phyloP scores from a whole-genome alignment of 1,140 invertebrate species.

The Plectus sambesii region DNA sequence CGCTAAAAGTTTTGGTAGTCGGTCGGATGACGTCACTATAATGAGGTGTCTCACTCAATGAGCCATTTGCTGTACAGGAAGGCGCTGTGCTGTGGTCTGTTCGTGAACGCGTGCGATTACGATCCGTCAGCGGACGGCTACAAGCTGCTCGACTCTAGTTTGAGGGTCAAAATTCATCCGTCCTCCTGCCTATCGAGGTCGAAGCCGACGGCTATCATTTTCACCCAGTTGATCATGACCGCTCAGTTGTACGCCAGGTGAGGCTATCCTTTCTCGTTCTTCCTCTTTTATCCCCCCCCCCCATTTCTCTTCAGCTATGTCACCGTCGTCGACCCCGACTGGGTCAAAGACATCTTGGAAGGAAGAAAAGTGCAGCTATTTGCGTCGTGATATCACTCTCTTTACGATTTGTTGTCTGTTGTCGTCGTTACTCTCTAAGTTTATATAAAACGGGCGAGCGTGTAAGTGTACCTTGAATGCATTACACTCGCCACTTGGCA shows the following conservation, averaged over 20 bases:
- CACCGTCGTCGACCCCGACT: slow-evolving; percentile 21
- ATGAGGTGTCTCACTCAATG: slow-evolving; percentile 17
- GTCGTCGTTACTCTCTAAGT: no score
- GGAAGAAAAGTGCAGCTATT: no score
- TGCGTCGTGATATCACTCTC: no score
- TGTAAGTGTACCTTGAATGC: no score
- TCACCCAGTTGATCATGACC: slow-evolving; percentile 75
- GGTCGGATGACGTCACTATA: slow-evolving; percentile 63
- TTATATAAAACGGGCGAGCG: no score
- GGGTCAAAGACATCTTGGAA: no score
- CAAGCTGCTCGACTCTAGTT: slow-evolving; percentile 57
- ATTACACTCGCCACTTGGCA: no score
- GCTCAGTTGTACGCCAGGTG: slow-evolving; percentile 58
- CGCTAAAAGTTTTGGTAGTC: no score
- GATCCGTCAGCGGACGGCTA: slow-evolving; percentile 60
- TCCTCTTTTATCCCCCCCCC: not conserved
- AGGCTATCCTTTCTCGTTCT: not conserved
- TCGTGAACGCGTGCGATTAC: slow-evolving; percentile 61
- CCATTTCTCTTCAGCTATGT: slow-evolving; percentile 25
- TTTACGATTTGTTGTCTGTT: no score
- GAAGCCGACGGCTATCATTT: slow-evolving; percentile 67
- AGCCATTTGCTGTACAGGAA: slow-evolving; percentile 41
- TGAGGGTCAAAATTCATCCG: slow-evolving; percentile 68
- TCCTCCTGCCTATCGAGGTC: slow-evolving; percentile 63
- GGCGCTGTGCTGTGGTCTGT: slow-evolving; percentile 68